These are phyloP conservation scores for Globodera rostochiensis DNA, from an alignment of 1,140 invertebrate genomes.

Conservation along the genomic window DNA sequence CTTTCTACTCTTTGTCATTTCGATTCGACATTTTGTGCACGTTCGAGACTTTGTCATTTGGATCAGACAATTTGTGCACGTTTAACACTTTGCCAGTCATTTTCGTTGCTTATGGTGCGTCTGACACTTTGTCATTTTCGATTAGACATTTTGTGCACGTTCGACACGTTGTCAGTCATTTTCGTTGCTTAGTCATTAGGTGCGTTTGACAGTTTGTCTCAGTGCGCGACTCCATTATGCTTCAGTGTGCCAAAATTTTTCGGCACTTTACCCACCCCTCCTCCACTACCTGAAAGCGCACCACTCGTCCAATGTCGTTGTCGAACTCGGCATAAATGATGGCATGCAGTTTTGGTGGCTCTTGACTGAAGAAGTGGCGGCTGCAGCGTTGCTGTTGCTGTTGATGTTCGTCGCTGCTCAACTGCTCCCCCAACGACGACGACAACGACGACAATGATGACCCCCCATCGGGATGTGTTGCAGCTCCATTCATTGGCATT, in stretches of 20 bases:
- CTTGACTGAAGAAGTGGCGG: constrained; percentile 35
- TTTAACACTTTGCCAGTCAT: too few species aligned
- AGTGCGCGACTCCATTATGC: too few species aligned
- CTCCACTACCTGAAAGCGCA: constrained; percentile 51
- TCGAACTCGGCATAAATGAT: constrained; percentile 62
- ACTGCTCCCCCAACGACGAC: too few species aligned
- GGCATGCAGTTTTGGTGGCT: constrained; percentile 52
- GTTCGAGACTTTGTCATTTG: too few species aligned
- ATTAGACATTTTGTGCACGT: constrained; percentile 6
- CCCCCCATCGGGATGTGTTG: background rate
- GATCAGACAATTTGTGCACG: too few species aligned
- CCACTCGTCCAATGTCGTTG: constrained; percentile 54
- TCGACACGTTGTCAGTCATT: too few species aligned
- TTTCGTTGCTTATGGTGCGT: too few species aligned
- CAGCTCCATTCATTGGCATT: background rate
- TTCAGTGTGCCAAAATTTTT: background rate
- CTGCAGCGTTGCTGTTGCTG: background rate
- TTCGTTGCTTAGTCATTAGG: too few species aligned
- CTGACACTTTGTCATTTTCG: constrained; percentile 29
- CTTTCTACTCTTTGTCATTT: too few species aligned
- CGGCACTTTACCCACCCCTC: background rate
- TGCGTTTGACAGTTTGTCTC: too few species aligned
- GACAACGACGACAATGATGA: too few species aligned
- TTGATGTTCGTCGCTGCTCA: constrained; percentile 10
- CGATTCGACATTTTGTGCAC: too few species aligned